Percentiles rank a stretch among this genome's conserved stretches.
Conservation (phyloP, 2,113 vertebrate genomes). For the Manacus vitellinus region DNA sequence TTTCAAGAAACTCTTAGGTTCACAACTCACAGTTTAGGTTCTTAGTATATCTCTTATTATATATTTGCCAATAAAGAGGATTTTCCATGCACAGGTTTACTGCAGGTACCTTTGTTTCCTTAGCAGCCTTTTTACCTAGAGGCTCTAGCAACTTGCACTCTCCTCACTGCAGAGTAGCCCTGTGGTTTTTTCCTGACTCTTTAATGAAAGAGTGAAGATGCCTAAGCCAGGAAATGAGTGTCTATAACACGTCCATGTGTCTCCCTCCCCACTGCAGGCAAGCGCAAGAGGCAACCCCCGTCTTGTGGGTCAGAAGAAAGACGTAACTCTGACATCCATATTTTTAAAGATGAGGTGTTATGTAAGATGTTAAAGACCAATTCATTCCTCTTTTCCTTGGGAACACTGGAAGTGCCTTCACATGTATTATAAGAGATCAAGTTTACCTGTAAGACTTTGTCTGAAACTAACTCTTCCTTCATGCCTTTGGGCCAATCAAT, state of each 20-base stretch:
- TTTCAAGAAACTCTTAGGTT: neutral
- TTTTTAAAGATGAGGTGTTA: neutral
- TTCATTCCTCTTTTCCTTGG: neutral
- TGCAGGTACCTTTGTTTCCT: neutral
- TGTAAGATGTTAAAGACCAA: neutral
- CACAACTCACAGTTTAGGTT: neutral
- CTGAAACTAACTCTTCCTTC: neutral
- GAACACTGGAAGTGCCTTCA: neutral
- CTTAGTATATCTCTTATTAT: neutral
- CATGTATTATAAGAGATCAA: neutral
- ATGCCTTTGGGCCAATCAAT: neutral
- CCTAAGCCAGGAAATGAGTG: neutral
- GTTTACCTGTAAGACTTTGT: neutral
- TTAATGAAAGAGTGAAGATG: neutral
- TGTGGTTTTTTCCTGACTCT: neutral
- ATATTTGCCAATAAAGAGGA: neutral
- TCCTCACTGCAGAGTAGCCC: neutral
- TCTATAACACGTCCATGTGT: accelerated
- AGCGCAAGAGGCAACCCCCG: neutral
- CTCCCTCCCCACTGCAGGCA: neutral
- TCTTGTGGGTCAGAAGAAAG: neutral
- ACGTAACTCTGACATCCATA: neutral
- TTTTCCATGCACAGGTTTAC: neutral
- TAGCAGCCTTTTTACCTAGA: neutral
- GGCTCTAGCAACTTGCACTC: neutral